Percentiles rank a stretch among this genome's conserved stretches.
Evolutionary conservation across 2,113 vertebrate species (phyloP).

Genomic region (Heterochromis multidens): DNA sequence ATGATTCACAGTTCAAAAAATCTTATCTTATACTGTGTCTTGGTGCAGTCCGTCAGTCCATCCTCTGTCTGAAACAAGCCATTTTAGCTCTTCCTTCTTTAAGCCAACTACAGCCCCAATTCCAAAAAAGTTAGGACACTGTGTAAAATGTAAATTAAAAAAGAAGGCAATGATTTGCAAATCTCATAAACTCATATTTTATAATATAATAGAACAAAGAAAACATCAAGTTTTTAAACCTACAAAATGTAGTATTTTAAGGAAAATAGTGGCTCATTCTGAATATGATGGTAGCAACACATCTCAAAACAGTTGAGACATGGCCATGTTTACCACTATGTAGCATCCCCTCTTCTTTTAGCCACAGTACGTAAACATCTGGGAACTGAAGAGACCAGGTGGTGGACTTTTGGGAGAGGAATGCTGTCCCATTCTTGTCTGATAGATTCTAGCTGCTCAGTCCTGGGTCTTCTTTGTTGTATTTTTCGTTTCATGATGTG

Average conservation of each 20-base stretch:
- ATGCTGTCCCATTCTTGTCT: neutral
- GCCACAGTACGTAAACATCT: neutral
- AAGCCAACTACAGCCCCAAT: neutral
- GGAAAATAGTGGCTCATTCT: neutral
- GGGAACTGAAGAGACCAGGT: neutral
- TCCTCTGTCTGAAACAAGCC: neutral
- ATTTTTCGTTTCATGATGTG: too few relatives aligned
- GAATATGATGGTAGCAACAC: too few relatives aligned
- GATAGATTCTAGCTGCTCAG: fast-evolving
- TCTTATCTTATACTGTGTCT: neutral
- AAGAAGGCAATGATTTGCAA: neutral
- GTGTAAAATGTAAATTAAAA: neutral
- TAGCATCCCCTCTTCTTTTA: neutral
- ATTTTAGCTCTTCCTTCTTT: neutral
- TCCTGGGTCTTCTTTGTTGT: neutral
- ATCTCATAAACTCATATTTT: fast-evolving
- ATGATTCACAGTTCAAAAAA: neutral
- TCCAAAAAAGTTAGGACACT: neutral
- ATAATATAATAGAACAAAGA: neutral
- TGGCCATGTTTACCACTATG: too few relatives aligned
- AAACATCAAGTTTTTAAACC: fast-evolving
- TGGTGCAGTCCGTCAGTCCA: neutral
- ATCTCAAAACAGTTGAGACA: too few relatives aligned
- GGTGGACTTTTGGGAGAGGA: neutral
- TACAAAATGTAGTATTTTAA: fast-evolving